phyloP scores from a whole-genome alignment of 2,797 vertebrate species.

The Ispidina picta region DNA sequence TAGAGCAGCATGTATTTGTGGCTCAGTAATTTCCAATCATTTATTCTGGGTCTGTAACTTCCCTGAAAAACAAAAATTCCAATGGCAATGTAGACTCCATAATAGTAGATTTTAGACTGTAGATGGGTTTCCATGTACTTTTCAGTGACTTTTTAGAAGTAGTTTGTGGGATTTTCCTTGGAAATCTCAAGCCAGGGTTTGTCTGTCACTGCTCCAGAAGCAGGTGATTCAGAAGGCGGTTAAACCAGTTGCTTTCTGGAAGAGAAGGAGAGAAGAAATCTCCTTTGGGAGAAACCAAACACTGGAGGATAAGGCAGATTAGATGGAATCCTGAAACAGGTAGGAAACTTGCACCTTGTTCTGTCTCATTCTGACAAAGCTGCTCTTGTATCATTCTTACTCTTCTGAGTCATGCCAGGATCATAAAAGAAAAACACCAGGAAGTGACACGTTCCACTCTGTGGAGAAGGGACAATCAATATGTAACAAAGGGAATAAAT shows the following conservation, averaged over 20 bases:
- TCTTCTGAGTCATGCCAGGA: not conserved
- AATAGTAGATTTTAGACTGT: not conserved
- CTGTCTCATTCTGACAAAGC: not conserved
- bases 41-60: not conserved
- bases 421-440: not conserved
- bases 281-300: not conserved
- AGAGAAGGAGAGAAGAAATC: not conserved
- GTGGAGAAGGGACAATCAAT: not conserved
- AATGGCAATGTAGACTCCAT: not conserved
- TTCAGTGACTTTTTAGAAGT: not conserved
- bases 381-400: not conserved
- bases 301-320: not conserved
- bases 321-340: not conserved
- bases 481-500: constrained; percentile 37
- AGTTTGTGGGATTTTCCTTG: not conserved
- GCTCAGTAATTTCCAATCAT: not conserved
- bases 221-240: not conserved
- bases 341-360: not conserved
- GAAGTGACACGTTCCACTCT: not conserved
- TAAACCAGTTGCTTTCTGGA: not conserved
- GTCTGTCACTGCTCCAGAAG: not conserved
- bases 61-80: not conserved
- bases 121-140: not conserved
- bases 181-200: not conserved
- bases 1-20: not conserved